These are phyloP conservation scores for Leucoma salicis DNA, from an alignment of 2,888 invertebrate species.

Conservation along the genomic window DNA sequence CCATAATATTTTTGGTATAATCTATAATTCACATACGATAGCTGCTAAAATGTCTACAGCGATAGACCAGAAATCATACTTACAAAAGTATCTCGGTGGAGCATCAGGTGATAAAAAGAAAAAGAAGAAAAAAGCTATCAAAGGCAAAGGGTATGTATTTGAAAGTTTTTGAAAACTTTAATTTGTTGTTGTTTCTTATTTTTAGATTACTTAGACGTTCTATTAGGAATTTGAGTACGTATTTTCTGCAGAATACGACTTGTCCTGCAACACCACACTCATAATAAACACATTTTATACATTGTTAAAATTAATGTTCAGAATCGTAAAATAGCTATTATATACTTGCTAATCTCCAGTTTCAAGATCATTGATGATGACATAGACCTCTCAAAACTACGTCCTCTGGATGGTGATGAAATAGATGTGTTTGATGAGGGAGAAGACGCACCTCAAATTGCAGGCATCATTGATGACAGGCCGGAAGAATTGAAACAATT, in stretches of 20 bases:
- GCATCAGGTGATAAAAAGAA: slow-evolving; percentile 85
- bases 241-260: no score
- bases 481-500: slow-evolving; percentile 83
- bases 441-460: slow-evolving; percentile 95
- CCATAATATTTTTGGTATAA: neutral
- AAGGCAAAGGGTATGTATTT: slow-evolving; percentile 66
- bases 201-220: no score
- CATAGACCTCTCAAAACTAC: slow-evolving; percentile 83
- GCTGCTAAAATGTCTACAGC: slow-evolving; percentile 59
- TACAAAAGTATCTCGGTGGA: slow-evolving; percentile 88
- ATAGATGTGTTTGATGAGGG: slow-evolving; percentile 86
- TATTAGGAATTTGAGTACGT: no score
- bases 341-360: no score
- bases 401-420: slow-evolving; percentile 83
- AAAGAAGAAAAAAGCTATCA: slow-evolving; percentile 80
- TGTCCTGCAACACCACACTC: no score
- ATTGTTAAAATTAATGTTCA: no score
- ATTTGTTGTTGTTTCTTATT: no score
- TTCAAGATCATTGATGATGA: slow-evolving; percentile 95
- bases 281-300: no score
- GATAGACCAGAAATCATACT: slow-evolving; percentile 88
- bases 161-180: no score
- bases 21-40: neutral
- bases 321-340: no score
- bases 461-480: slow-evolving; percentile 92